Conservation (phyloP, 2,888 invertebrate genomes). For the Elmis aenea region DNA sequence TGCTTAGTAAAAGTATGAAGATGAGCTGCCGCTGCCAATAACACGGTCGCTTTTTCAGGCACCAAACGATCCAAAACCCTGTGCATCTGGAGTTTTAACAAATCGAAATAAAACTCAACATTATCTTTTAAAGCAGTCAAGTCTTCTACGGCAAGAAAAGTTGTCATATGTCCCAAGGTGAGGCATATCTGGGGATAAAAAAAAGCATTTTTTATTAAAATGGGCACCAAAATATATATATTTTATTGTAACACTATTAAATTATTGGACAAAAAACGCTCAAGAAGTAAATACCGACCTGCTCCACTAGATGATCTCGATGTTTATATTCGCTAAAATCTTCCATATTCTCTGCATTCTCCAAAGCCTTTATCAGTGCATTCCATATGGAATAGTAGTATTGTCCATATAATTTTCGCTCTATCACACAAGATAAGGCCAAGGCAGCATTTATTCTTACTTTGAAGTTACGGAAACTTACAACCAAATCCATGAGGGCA, state of each 20-base stretch:
- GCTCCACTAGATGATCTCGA: conserved; percentile 78
- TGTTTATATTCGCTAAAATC: conserved; percentile 84
- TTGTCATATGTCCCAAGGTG: conserved; percentile 66
- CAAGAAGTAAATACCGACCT: conserved; percentile 57
- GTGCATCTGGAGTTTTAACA: conserved; percentile 40
- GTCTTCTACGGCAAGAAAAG: conserved; percentile 55
- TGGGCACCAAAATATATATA: conserved; percentile 10
- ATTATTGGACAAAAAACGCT: too few relatives aligned
- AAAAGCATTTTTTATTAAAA: conserved; percentile 17
- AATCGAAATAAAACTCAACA: conserved; percentile 47
- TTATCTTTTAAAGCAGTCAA: conserved; percentile 51
- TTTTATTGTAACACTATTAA: too few relatives aligned
- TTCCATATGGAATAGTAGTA: conserved; percentile 64
- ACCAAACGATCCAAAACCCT: conserved; percentile 42
- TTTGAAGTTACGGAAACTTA: conserved; percentile 78
- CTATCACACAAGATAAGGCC: conserved; percentile 62
- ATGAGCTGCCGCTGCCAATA: conserved; percentile 36
- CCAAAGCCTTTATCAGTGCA: conserved; percentile 66
- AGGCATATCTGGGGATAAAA: conserved; percentile 60
- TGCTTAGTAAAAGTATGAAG: conserved; percentile 16
- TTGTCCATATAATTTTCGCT: conserved; percentile 59
- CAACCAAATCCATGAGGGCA: conserved; percentile 60
- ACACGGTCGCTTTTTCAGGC: conserved; percentile 43
- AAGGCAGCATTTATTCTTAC: conserved; percentile 83
- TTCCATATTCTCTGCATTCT: conserved; percentile 70